Conservation (phyloP, 2,888 invertebrate genomes). For the Terebella lapidaria region DNA sequence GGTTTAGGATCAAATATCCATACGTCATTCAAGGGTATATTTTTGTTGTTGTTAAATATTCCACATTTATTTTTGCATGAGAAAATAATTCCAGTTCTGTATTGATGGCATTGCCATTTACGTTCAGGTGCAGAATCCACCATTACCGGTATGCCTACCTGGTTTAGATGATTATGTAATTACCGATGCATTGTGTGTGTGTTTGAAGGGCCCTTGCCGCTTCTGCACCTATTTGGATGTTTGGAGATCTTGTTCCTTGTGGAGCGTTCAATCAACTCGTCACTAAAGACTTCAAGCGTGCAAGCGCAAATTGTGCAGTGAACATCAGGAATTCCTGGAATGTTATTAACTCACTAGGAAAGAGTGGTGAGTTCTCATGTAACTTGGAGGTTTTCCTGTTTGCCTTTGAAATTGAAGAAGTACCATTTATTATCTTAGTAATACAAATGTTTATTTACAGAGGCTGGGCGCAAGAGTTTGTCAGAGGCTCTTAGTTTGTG, state of each 20-base stretch:
- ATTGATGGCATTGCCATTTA: no score
- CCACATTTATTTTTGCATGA: not conserved
- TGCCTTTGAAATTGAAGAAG: no score
- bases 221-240: constrained; percentile 87
- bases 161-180: no score
- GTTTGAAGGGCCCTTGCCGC: constrained; percentile 75
- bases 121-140: no score
- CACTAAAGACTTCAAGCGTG: constrained; percentile 68
- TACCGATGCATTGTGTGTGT: no score
- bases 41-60: constrained; percentile 19
- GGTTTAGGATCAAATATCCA: constrained; percentile 94
- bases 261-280: constrained; percentile 72
- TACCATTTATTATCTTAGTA: no score
- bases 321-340: constrained; percentile 77
- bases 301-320: constrained; percentile 62
- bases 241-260: constrained; percentile 73
- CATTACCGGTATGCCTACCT: no score
- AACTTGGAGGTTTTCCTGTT: not conserved
- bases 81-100: no score
- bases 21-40: constrained; percentile 76
- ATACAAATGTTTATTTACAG: constrained; percentile 38
- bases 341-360: constrained; percentile 55
- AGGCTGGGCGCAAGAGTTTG: constrained; percentile 68
- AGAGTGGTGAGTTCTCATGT: constrained; percentile 26
- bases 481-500: constrained; percentile 74